Percentiles rank a stretch among this genome's conserved stretches.
These are phyloP conservation scores for Luscinia luscinia DNA, from an alignment of 2,797 vertebrate species.

Conservation along the genomic window DNA sequence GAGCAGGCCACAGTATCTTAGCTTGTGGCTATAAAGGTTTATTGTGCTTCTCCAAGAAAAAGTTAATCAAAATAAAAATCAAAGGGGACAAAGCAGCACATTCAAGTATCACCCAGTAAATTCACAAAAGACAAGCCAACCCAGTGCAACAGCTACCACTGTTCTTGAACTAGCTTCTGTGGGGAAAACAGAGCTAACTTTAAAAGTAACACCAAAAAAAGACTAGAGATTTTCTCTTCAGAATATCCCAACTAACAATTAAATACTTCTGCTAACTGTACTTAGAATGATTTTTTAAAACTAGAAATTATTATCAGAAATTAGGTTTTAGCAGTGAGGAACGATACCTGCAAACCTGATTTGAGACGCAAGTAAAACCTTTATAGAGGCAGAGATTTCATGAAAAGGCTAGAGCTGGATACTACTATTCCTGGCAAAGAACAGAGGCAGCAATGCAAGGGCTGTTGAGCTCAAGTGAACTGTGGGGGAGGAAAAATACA, in stretches of 20 bases:
- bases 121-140: background rate
- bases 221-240: background rate
- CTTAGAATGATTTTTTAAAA: background rate
- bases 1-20: constrained; percentile 26
- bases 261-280: background rate
- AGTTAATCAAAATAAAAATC: constrained; percentile 29
- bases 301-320: background rate
- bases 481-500: constrained; percentile 30
- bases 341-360: background rate
- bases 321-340: background rate
- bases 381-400: background rate
- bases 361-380: background rate
- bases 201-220: background rate
- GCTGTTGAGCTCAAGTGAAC: background rate
- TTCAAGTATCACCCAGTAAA: constrained; percentile 25
- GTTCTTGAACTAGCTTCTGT: background rate
- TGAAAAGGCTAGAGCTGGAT: background rate
- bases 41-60: constrained; percentile 23
- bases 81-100: constrained; percentile 36
- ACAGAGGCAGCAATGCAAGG: background rate
- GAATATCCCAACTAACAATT: background rate
- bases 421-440: background rate
- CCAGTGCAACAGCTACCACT: background rate
- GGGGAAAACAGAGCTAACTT: background rate
- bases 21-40: constrained; percentile 21